Conservation (phyloP, 2,113 vertebrate species). For the Archocentrus centrarchus region DNA sequence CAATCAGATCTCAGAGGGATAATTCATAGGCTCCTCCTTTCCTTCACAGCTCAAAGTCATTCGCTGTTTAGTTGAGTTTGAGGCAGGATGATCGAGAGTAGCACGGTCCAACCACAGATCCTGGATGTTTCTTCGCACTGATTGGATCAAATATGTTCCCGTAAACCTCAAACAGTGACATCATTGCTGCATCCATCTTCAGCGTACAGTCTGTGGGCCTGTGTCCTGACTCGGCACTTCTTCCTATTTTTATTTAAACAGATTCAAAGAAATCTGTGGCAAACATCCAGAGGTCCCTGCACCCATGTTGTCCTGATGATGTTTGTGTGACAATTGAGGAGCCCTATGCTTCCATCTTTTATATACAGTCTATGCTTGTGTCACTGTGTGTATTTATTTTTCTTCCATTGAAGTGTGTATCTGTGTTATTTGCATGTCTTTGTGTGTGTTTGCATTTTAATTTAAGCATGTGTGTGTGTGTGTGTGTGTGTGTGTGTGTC, state of each 20-base stretch:
- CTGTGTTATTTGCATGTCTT: background rate
- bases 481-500: slow-evolving; percentile 34
- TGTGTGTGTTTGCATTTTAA: background rate
- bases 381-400: background rate
- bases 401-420: background rate
- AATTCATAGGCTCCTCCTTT: background rate
- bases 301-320: background rate
- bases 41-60: background rate
- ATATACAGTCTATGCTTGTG: background rate
- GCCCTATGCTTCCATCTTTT: background rate
- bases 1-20: background rate
- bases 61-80: no score
- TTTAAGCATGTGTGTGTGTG: background rate
- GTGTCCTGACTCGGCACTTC: background rate
- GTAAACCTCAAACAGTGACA: background rate
- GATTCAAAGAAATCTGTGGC: background rate
- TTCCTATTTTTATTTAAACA: background rate
- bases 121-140: background rate
- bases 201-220: background rate
- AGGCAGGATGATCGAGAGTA: background rate
- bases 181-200: background rate
- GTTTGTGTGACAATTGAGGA: no score
- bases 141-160: background rate
- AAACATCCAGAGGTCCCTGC: no score
- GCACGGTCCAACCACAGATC: background rate